Conservation (phyloP, 1,140 invertebrate species). For the Pseudomyrmex gracilis region DNA sequence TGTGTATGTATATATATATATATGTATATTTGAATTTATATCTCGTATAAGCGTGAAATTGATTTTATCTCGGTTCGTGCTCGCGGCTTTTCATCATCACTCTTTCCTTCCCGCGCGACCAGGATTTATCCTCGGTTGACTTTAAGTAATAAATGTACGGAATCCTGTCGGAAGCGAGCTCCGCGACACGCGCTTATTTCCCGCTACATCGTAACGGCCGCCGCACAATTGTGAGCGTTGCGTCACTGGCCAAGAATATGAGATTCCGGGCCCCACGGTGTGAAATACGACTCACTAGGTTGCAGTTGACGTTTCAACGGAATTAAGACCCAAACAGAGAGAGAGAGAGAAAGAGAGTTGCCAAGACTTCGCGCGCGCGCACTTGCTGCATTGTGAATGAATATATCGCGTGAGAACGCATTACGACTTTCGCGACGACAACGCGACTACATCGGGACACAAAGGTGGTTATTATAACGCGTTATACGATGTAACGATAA, state of each 20-base stretch:
- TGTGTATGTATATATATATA: background rate
- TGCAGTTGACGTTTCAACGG: conserved; percentile 40
- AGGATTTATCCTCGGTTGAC: conserved; percentile 23
- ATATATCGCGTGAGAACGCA: background rate
- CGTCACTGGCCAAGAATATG: conserved; percentile 39
- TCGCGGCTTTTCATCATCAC: conserved; percentile 14
- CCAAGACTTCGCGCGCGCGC: conserved; percentile 11
- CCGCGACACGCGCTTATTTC: conserved; percentile 1
- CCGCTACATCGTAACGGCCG: conserved; percentile 10
- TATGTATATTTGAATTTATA: background rate
- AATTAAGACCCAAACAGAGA: conserved; percentile 19
- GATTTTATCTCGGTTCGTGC: background rate
- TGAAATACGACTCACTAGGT: conserved; percentile 19
- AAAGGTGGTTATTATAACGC: conserved; percentile 3
- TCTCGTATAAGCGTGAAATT: background rate
- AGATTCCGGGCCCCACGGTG: conserved; percentile 4
- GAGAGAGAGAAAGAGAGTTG: background rate
- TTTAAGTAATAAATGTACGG: conserved; percentile 51
- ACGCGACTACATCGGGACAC: background rate
- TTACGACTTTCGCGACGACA: conserved; percentile 11
- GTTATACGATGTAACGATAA: background rate
- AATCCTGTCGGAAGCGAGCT: conserved; percentile 25
- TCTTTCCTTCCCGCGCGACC: background rate
- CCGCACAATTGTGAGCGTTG: conserved; percentile 40
- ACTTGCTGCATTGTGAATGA: background rate